Evolutionary conservation across 2,113 vertebrate genomes (phyloP).

Genomic region (Sprattus sprattus): DNA sequence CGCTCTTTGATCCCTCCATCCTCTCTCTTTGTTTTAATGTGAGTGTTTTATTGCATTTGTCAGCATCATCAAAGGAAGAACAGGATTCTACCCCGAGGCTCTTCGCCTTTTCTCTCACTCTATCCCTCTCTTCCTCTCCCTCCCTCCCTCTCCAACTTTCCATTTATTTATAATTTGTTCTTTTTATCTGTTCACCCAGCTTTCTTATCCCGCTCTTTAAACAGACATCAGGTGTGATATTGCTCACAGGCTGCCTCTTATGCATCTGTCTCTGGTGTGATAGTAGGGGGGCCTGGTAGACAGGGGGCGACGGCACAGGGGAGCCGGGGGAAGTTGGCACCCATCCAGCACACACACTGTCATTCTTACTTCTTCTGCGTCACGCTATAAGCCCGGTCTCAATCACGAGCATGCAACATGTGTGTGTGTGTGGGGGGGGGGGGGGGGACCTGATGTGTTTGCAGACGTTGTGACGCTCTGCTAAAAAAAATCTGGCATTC

Average conservation of each 20-base stretch:
- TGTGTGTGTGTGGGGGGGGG: background rate
- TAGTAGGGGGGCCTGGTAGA: background rate
- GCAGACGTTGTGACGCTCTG: background rate
- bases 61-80: constrained; percentile 46
- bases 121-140: background rate
- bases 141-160: background rate
- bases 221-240: background rate
- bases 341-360: background rate
- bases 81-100: constrained; percentile 41
- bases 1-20: constrained; percentile 44
- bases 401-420: too few species aligned
- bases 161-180: constrained; percentile 47
- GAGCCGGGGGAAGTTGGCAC: background rate
- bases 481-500: background rate
- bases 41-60: constrained; percentile 46
- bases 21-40: constrained; percentile 16
- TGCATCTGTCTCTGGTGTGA: too few species aligned
- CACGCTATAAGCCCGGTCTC: too few species aligned
- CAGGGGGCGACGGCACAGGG: background rate
- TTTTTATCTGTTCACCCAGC: constrained; percentile 41
- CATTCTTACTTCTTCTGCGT: background rate
- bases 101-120: background rate
- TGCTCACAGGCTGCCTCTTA: background rate
- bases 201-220: constrained; percentile 40
- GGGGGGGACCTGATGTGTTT: background rate